Evolutionary conservation across 2,888 invertebrate species (phyloP).

Genomic region (Perizoma flavofasciatum): DNA sequence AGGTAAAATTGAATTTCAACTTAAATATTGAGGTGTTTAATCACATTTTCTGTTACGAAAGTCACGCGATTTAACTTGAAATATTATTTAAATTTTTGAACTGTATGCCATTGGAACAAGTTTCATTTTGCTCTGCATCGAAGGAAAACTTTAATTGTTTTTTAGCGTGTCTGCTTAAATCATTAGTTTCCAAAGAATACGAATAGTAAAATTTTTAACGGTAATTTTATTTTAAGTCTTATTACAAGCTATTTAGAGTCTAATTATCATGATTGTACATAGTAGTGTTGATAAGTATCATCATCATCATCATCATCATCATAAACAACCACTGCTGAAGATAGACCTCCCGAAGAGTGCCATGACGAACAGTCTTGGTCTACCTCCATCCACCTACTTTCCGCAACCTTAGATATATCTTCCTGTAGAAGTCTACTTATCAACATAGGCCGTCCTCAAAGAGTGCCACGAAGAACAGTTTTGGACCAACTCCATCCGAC

Average conservation of each 20-base stretch:
- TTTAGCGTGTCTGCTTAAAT: slow-evolving; percentile 54
- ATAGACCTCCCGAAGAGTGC: too few species aligned
- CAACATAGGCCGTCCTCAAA: too few species aligned
- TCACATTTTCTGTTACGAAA: slow-evolving; percentile 28
- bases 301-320: too few species aligned
- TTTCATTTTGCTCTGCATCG: slow-evolving; percentile 13
- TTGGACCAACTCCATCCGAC: too few species aligned
- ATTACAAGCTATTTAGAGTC: not conserved
- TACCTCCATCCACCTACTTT: too few species aligned
- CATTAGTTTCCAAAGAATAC: slow-evolving; percentile 50
- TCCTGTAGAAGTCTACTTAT: too few species aligned
- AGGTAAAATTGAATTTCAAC: slow-evolving; percentile 25
- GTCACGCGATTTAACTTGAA: slow-evolving; percentile 17
- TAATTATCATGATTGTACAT: not conserved
- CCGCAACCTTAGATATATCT: too few species aligned
- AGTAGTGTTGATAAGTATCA: too few species aligned
- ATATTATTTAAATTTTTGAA: slow-evolving; percentile 4
- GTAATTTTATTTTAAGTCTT: slow-evolving; percentile 13
- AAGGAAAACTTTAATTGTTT: slow-evolving; percentile 53
- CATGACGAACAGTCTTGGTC: too few species aligned
- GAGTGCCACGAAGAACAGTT: too few species aligned
- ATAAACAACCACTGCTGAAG: too few species aligned
- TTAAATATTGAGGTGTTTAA: slow-evolving; percentile 32
- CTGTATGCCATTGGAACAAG: slow-evolving; percentile 1
- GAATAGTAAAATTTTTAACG: slow-evolving; percentile 31